phyloP scores from a whole-genome alignment of 2,113 vertebrate species.

The Chaetura pelagica region DNA sequence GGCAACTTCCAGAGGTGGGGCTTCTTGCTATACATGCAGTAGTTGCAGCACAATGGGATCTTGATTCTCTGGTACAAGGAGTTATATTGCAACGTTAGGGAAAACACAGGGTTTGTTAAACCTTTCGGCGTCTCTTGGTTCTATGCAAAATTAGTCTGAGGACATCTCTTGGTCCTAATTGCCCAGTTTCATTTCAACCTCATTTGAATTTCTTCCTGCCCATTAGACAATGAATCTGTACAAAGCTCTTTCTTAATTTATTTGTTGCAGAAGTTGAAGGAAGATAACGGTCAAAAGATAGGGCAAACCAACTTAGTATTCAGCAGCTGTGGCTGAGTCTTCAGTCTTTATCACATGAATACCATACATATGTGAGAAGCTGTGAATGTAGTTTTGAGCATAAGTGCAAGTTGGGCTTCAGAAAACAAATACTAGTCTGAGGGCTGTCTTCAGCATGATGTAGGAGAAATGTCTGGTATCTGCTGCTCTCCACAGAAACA shows the following conservation, averaged over 20 bases:
- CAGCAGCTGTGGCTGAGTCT: background rate
- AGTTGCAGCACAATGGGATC: background rate
- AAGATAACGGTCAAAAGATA: background rate
- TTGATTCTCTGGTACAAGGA: background rate
- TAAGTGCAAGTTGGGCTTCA: background rate
- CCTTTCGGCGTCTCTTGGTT: background rate
- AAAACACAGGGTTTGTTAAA: background rate
- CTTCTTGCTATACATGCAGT: accelerated
- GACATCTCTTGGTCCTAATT: background rate
- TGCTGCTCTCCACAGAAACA: background rate
- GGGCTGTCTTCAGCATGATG: background rate
- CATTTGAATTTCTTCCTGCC: background rate
- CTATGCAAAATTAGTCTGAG: background rate
- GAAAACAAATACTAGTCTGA: background rate
- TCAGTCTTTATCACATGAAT: background rate
- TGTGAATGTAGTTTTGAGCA: background rate
- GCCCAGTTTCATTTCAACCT: background rate
- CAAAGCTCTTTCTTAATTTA: background rate
- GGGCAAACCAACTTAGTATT: background rate
- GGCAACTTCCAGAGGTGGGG: background rate
- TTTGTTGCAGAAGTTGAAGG: background rate
- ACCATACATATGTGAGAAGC: background rate
- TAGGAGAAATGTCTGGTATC: background rate
- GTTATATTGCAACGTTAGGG: background rate
- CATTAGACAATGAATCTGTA: background rate